Percentiles rank a stretch among this genome's conserved stretches.
These are phyloP conservation scores for Telmatochromis sp. DNA, from an alignment of 2,113 vertebrate species.

Conservation along the genomic window DNA sequence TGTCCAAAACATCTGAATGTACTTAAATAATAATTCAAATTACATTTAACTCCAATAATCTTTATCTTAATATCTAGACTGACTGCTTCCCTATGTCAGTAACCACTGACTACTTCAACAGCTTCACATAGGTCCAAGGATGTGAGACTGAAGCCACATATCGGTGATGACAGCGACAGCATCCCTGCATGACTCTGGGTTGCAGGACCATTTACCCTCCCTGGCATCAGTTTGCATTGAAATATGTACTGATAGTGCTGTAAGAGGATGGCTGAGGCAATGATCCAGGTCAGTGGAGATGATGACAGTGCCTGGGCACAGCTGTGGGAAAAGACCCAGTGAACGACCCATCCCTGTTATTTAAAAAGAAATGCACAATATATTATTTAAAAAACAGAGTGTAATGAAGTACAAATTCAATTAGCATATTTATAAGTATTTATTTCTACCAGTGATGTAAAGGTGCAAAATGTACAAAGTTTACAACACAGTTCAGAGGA, in stretches of 20 bases:
- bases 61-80: neutral
- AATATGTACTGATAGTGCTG: slow-evolving; percentile 40
- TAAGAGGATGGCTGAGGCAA: slow-evolving; percentile 22
- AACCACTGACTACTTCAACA: neutral
- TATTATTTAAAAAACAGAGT: neutral
- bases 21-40: neutral
- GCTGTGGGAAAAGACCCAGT: slow-evolving; percentile 42
- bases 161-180: neutral
- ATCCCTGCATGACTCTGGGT: neutral
- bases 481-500: neutral
- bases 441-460: neutral
- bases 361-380: neutral
- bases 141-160: neutral
- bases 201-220: neutral
- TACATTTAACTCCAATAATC: neutral
- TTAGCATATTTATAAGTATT: neutral
- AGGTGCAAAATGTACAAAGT: neutral
- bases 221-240: slow-evolving; percentile 7
- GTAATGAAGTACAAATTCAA: neutral
- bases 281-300: slow-evolving; percentile 64
- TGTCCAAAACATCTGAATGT: neutral
- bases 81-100: neutral
- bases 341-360: neutral
- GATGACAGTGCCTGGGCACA: slow-evolving; percentile 27
- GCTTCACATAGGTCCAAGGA: neutral